Base-by-base conservation (phyloP, 1,140 invertebrate genomes). In the Contarinia nasturtii region DNA sequence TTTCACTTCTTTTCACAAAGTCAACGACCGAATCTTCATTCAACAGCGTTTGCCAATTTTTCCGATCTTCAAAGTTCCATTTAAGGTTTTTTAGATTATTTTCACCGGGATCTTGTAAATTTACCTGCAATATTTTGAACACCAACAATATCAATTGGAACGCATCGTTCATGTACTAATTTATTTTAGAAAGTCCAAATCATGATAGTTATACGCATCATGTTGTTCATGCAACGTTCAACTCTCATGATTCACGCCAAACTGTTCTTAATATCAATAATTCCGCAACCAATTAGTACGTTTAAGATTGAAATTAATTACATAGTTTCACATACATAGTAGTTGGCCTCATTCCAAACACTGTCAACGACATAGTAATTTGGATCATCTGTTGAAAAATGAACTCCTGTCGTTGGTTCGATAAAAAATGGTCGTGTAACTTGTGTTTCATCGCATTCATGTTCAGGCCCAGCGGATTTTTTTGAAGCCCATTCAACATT, bases 291-390 rank as follows among this genome's bases (percentile, higher is more conserved):
- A n/a, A n/a, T n/a, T n/a, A n/a, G n/a, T n/a, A n/a, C n/a, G n/a
- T n/a, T n/a, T n/a, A n/a, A n/a, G n/a, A n/a, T n/a, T n/a, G n/a
- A n/a, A n/a, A n/a, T n/a, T n/a, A n/a, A n/a, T n/a, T n/a, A 12
- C 10, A 10, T 4, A 20, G 4, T 19, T 5, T 34, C 22, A 60
- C 67, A 68, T 33, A 77, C 74, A 75, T 87, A 93, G 66, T 89
- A 92, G 66, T 94, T 93, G 40, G 71, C 59, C 55, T 91, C 67
- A 56, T 91, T 92, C 76, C 88, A 94, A 40, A 92, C 61, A 50
- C 77, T 79, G 53, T 94, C 88, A 8, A 93, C 67, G 0, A 79
- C 73, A 21, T 81, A 72, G 55, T 90, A 93, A 40, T 77, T 67
- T 17, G 66, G 56, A 48, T 74, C 71, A 19, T 68, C 59, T 1